Base-by-base conservation (phyloP, 2,888 invertebrate species). In the Trissonchulus sp. region DNA sequence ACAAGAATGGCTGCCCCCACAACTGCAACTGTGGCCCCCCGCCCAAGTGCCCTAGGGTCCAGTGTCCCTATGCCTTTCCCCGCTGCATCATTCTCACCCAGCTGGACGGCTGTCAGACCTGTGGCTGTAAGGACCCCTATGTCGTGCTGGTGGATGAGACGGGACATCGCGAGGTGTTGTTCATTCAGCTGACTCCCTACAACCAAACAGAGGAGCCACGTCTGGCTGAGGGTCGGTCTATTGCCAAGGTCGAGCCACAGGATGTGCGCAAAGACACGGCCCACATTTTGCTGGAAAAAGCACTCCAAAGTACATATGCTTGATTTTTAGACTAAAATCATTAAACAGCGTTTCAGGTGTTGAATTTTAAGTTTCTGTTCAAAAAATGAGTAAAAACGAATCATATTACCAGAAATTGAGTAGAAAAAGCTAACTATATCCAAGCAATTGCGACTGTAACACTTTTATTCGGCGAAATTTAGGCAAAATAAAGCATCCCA, bases 61-160 rank as follows among this genome's bases (percentile, higher is more conserved):
- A 23, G 1, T 75, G 75, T 36, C 75, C 75, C 28, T 65, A 62
- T 2, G 34, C 35, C 35, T n/a, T 23, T 3, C 75, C 75, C 35
- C 65, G 34, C 34, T 72, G 72, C 38, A 30, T 3, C 2, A 37
- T 72, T 31, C 63, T 37, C 63, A 75, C 75, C 3, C 75, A 48
- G 1, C 63, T 75, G 71, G 72, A 75, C 35, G 75, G 75, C 30
- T 75, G 75, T 48, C 75, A 75, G 37, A 62, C 71, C 30, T 75
- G 75, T 30, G 75, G 68, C 62, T 75, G 75, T 71, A 35, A 48
- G 36, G 62, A 36, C 1, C 75, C 75, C 35, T 48, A 48, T 48
- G 48, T 48, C 8, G 23, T 48, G 8, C 8, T 48, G 8, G 8
- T 23, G 48, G 48, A 48, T 23, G 8, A 48, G 48, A 23, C 8